Percentiles rank a stretch among this genome's conserved stretches.
phyloP scores from a whole-genome alignment of 1,140 invertebrate genomes.

The Drosophila sturtevanti region DNA sequence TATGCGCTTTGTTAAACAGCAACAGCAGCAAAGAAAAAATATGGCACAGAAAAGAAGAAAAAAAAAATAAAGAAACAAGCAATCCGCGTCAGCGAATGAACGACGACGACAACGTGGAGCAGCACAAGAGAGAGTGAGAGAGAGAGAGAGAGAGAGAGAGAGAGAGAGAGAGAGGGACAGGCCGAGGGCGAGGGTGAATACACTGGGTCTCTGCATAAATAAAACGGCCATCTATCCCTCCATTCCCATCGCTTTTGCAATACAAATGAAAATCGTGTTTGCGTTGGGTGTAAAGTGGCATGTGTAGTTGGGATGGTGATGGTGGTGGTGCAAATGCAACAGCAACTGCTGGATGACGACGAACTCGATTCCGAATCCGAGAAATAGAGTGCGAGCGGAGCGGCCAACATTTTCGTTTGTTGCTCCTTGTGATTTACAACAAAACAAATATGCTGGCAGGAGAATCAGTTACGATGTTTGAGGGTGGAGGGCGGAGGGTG shows the following conservation, averaged over 20 bases:
- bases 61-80: conserved; percentile 65
- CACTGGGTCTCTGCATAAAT: conserved; percentile 74
- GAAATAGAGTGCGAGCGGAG: no score
- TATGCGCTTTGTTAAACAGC: conserved; percentile 81
- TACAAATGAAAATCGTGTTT: conserved; percentile 81
- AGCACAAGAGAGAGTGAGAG: no score
- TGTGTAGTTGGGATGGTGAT: conserved; percentile 53
- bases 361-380: neutral
- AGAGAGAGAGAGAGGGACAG: conserved; percentile 1
- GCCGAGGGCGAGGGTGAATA: conserved; percentile 42
- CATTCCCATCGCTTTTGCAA: conserved; percentile 30
- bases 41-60: conserved; percentile 53
- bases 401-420: conserved; percentile 66
- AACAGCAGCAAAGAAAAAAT: conserved; percentile 46
- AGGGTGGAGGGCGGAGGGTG: neutral
- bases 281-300: conserved; percentile 76
- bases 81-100: conserved; percentile 48
- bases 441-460: conserved; percentile 74
- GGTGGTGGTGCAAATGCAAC: neutral
- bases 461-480: neutral
- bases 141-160: neutral
- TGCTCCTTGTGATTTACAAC: conserved; percentile 78
- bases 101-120: no score
- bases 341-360: neutral
- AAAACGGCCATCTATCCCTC: conserved; percentile 26